phyloP scores from a whole-genome alignment of 2,113 vertebrate genomes.

The Eidolon helvum region DNA sequence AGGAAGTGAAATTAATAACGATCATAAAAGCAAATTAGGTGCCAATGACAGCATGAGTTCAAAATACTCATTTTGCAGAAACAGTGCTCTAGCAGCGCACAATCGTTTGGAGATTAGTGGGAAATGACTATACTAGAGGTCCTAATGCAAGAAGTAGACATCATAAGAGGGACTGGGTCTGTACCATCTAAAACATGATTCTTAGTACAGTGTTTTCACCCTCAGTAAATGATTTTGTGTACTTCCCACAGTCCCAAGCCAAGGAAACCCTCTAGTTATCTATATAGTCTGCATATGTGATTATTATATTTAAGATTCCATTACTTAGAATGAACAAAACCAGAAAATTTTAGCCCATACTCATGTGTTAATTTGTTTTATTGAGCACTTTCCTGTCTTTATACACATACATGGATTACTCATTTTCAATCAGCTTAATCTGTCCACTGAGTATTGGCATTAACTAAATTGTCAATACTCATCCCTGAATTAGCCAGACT shows the following conservation, averaged over 20 bases:
- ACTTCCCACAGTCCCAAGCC: not conserved
- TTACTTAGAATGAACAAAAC: not conserved
- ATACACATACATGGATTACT: not conserved
- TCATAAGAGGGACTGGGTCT: not conserved
- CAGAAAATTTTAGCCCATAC: not conserved
- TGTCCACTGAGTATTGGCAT: not conserved
- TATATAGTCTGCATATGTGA: not conserved
- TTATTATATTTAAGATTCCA: not conserved
- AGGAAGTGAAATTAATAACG: not conserved
- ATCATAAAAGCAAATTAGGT: not conserved
- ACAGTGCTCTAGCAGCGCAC: not conserved
- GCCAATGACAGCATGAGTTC: not conserved
- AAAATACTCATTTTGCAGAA: not conserved
- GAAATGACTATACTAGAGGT: not conserved
- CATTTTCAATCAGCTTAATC: not conserved
- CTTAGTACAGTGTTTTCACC: not conserved
- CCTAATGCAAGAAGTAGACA: not conserved
- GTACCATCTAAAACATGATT: not conserved
- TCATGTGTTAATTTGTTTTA: not conserved
- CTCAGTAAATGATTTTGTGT: not conserved
- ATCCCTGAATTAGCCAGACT: conserved; percentile 39
- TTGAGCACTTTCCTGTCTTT: not conserved
- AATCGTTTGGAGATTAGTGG: not conserved
- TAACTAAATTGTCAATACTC: conserved; percentile 25
- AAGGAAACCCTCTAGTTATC: not conserved